Conservation (phyloP, 2,888 invertebrate genomes). For the Philereme vetulata region DNA sequence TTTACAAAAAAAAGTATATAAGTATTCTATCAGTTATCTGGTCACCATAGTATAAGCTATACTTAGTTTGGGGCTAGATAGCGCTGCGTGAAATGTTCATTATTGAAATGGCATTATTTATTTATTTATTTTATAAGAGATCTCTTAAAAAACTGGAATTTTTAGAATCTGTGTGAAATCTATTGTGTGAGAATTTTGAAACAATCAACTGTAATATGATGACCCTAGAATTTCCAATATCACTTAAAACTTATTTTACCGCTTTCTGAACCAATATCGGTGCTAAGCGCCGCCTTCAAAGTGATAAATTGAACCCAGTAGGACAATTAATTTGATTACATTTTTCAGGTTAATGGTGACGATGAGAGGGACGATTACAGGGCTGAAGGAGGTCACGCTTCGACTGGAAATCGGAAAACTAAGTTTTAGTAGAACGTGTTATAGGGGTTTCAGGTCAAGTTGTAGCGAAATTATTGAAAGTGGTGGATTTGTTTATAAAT, state of each 20-base stretch:
- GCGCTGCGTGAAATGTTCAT: no score
- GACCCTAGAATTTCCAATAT: neutral
- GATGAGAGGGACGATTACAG: constrained; percentile 16
- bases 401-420: constrained; percentile 18
- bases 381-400: constrained; percentile 21
- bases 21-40: no score
- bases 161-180: no score
- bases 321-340: constrained; percentile 53
- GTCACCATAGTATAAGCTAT: no score
- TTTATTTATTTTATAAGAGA: no score
- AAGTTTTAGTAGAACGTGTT: constrained; percentile 3
- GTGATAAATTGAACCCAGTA: constrained; percentile 49
- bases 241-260: neutral
- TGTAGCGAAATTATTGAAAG: neutral
- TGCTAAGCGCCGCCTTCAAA: neutral
- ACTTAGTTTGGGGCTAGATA: no score
- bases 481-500: neutral
- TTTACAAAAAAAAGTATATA: no score
- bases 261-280: neutral
- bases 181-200: no score
- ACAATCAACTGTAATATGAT: no score
- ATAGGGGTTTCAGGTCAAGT: constrained; percentile 7
- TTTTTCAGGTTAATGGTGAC: constrained; percentile 44
- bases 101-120: no score
- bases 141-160: no score